Conservation (phyloP, 1,140 invertebrate genomes). For the Heliconius himera region DNA sequence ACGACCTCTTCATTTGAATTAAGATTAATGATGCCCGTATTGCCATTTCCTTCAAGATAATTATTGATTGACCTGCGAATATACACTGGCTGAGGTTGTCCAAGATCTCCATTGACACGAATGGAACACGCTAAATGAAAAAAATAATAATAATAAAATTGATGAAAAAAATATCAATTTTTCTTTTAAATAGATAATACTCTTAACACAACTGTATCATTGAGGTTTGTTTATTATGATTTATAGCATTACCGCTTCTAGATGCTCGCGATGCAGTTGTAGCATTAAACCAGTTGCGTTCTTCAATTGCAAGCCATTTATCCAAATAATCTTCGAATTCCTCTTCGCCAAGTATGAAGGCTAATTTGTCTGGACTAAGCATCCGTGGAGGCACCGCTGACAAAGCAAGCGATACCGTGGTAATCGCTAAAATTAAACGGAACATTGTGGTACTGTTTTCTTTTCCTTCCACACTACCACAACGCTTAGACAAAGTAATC, state of each 20-base stretch:
- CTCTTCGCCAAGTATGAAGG: conserved; percentile 60
- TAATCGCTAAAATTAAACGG: conserved; percentile 22
- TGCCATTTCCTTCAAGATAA: conserved; percentile 54
- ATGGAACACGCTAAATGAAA: conserved; percentile 59
- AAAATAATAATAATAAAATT: background rate
- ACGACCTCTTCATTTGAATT: conserved; percentile 52
- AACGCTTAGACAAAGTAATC: background rate
- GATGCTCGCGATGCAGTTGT: conserved; percentile 18
- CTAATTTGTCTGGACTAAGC: conserved; percentile 52
- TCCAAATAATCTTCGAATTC: conserved; percentile 74
- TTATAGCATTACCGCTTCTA: background rate
- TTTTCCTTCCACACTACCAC: background rate
- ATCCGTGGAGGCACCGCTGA: conserved; percentile 42
- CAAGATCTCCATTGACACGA: conserved; percentile 64
- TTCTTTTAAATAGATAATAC: no score
- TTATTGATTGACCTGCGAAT: conserved; percentile 45
- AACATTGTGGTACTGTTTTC: conserved; percentile 25
- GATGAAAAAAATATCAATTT: no score
- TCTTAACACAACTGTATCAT: background rate
- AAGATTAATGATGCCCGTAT: conserved; percentile 57
- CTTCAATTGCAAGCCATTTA: conserved; percentile 59
- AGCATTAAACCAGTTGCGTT: conserved; percentile 49
- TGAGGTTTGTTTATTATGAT: background rate
- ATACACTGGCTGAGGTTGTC: conserved; percentile 68
- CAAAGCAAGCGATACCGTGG: conserved; percentile 24